A percentile compares a stretch with the other conserved stretches of the same genome.
Evolutionary conservation across 2,113 vertebrate genomes (phyloP).

Genomic region (Suncus etruscus): DNA sequence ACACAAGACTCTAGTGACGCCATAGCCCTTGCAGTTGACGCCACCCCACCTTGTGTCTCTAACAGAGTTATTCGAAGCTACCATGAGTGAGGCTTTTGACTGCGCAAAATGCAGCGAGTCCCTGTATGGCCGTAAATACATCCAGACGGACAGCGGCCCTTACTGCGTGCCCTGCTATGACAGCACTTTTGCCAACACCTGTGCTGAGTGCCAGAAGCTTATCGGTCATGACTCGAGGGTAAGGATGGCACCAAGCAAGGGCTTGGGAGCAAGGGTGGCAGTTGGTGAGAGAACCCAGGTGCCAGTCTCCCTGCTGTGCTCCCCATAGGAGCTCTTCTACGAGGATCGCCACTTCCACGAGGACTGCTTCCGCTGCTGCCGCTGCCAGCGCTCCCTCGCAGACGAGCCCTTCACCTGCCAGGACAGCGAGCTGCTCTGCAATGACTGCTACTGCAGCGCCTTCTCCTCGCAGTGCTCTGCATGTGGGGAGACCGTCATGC

Average conservation of each 20-base stretch:
- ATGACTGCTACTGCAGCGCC: slow-evolving; percentile 98
- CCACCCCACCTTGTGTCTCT: not conserved
- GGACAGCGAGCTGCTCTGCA: slow-evolving; percentile 95
- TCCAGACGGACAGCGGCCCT: slow-evolving; percentile 94
- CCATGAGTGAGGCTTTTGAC: slow-evolving; percentile 97
- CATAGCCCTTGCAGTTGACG: slow-evolving; percentile 31
- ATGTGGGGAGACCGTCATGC: slow-evolving; percentile 98
- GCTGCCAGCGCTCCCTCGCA: slow-evolving; percentile 95
- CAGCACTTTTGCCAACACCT: slow-evolving; percentile 97
- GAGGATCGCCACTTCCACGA: slow-evolving; percentile 98
- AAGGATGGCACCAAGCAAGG: slow-evolving; percentile 71
- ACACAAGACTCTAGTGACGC: not conserved
- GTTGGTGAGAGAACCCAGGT: not conserved
- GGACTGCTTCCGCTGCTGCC: slow-evolving; percentile 98
- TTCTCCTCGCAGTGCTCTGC: slow-evolving; percentile 97
- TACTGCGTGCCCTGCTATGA: slow-evolving; percentile 99
- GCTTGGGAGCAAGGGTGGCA: not conserved
- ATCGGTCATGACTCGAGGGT: slow-evolving; percentile 98
- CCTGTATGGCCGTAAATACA: slow-evolving; percentile 98
- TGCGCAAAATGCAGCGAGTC: slow-evolving; percentile 98
- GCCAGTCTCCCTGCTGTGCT: slow-evolving; percentile 10
- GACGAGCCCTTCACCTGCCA: slow-evolving; percentile 98
- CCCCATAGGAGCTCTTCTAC: slow-evolving; percentile 95
- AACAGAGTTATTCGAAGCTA: slow-evolving; percentile 72
- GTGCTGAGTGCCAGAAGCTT: slow-evolving; percentile 97